Percentiles rank a stretch among this genome's conserved stretches.
Evolutionary conservation across 2,888 invertebrate species (phyloP).

Genomic region (Bugulina stolonifera): DNA sequence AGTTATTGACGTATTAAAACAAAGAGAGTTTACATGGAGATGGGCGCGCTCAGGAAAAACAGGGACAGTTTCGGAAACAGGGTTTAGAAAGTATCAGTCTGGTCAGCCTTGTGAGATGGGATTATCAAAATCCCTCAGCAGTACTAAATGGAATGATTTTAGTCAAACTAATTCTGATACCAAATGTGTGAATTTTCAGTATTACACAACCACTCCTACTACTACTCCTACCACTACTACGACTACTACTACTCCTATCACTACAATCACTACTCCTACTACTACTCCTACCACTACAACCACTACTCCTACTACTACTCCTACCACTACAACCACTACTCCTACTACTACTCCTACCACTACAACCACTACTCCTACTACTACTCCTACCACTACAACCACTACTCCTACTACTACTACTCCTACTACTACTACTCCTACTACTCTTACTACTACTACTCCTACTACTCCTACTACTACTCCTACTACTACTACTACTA

Average conservation of each 20-base stretch:
- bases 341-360: too few species aligned
- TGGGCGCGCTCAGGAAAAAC: neutral
- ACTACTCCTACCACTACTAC: constrained; percentile 24
- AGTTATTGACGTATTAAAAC: neutral
- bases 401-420: too few species aligned
- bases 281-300: constrained; percentile 4
- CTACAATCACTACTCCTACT: constrained; percentile 12
- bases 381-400: neutral
- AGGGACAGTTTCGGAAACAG: too few species aligned
- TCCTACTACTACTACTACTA: neutral
- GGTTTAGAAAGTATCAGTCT: too few species aligned
- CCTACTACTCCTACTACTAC: neutral
- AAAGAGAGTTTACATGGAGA: neutral
- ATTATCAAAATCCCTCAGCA: neutral
- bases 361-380: too few species aligned
- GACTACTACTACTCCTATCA: constrained; percentile 21
- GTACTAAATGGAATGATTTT: neutral
- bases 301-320: constrained; percentile 25
- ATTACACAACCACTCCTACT: constrained; percentile 21
- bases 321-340: constrained; percentile 19
- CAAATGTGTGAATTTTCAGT: neutral
- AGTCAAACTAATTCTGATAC: neutral
- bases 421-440: neutral
- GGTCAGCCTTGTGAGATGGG: too few species aligned
- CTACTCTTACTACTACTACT: neutral